Evolutionary conservation across 2,113 vertebrate species (phyloP).

Genomic region (Emydura subglobosa): DNA sequence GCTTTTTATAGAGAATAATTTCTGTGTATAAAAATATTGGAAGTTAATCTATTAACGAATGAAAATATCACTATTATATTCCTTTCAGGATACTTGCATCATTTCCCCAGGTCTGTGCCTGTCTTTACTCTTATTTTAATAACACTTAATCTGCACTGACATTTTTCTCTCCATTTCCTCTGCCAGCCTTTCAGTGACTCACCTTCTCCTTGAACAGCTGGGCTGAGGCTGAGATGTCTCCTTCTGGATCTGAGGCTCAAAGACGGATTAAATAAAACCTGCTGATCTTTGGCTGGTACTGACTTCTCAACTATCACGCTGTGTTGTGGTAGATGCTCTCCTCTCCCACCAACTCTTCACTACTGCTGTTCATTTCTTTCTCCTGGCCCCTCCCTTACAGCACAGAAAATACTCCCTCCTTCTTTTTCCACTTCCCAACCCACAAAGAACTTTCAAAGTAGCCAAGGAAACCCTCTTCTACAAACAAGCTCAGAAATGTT

Average conservation of each 20-base stretch:
- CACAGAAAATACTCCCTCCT: neutral
- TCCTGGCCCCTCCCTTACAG: accelerated
- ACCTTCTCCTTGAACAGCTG: neutral
- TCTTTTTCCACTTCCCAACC: neutral
- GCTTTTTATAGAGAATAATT: neutral
- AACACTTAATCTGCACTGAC: neutral
- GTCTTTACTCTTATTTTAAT: neutral
- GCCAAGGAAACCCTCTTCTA: neutral
- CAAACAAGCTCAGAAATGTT: neutral
- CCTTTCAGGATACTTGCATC: neutral
- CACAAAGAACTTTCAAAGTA: neutral
- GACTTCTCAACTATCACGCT: neutral
- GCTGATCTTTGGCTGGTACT: neutral
- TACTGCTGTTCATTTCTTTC: neutral
- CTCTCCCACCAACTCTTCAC: neutral
- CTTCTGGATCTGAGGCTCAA: neutral
- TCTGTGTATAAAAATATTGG: neutral
- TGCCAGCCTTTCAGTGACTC: neutral
- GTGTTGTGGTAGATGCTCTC: neutral
- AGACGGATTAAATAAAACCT: neutral
- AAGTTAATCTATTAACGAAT: neutral
- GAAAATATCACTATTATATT: neutral
- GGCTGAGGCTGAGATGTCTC: neutral
- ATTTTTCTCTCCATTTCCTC: neutral
- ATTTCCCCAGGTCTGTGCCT: neutral